phyloP scores from a whole-genome alignment of 2,797 vertebrate genomes.

The Eulemur rubriventer region DNA sequence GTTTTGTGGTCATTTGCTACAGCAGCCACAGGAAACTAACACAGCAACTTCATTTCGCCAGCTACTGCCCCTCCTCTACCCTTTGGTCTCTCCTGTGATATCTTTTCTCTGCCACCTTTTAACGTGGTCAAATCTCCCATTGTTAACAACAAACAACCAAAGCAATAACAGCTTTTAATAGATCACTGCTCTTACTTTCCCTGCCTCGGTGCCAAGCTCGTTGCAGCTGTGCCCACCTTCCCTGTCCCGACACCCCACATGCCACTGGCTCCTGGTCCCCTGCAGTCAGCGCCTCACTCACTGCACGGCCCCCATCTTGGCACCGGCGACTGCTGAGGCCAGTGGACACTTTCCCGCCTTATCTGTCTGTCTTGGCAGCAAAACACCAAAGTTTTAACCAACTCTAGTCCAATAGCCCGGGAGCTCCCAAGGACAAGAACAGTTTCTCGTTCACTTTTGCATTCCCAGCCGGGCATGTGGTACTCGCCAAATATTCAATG shows the following conservation, averaged over 20 bases:
- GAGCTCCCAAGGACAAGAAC: background rate
- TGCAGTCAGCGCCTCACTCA: background rate
- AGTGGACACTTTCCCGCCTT: background rate
- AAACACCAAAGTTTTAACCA: background rate
- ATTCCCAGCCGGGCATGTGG: too few relatives aligned
- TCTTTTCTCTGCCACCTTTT: background rate
- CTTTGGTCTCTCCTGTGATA: background rate
- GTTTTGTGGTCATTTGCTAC: background rate
- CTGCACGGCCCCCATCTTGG: background rate
- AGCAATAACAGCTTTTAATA: background rate
- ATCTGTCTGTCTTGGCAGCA: background rate
- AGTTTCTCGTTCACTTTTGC: background rate
- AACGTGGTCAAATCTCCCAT: background rate
- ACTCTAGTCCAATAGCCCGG: background rate
- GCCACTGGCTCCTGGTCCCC: background rate
- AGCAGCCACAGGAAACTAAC: background rate
- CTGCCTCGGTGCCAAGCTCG: background rate
- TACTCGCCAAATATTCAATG: too few relatives aligned
- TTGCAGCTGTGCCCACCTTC: too few relatives aligned
- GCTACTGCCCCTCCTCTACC: background rate
- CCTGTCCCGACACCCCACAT: fast-evolving
- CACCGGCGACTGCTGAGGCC: background rate
- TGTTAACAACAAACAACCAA: background rate
- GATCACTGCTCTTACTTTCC: too few relatives aligned
- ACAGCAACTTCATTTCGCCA: background rate